Conservation (phyloP, 2,888 invertebrate species). For the Meta bourneti region DNA sequence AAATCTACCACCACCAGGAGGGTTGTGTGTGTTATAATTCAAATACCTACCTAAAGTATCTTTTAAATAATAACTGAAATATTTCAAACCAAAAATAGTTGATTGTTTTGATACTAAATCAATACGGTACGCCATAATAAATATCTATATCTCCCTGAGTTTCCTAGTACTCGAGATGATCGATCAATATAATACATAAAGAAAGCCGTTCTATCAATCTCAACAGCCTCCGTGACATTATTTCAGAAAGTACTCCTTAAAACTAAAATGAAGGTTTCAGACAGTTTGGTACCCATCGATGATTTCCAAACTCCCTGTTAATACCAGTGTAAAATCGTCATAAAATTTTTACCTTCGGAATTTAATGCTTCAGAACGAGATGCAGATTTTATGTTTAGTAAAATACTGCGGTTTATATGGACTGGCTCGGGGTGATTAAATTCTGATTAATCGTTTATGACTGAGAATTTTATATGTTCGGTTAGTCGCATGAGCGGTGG, state of each 20-base stretch:
- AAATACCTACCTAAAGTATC: too few relatives aligned
- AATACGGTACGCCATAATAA: neutral
- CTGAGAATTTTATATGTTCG: conserved; percentile 37
- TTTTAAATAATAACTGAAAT: too few relatives aligned
- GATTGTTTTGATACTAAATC: too few relatives aligned
- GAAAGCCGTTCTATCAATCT: neutral
- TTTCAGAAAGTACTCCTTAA: neutral
- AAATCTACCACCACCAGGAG: too few relatives aligned
- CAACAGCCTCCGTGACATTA: neutral
- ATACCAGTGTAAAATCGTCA: conserved; percentile 25
- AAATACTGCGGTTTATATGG: conserved; percentile 16
- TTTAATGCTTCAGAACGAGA: neutral
- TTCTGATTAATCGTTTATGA: conserved; percentile 55
- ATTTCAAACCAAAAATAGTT: too few relatives aligned
- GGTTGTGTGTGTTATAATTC: too few relatives aligned
- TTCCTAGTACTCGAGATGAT: neutral
- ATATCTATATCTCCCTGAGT: neutral
- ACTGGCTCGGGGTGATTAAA: conserved; percentile 39
- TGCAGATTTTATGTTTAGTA: conserved; percentile 31
- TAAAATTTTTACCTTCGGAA: conserved; percentile 20
- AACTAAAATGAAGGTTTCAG: neutral
- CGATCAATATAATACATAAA: neutral
- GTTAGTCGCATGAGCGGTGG: conserved; percentile 5
- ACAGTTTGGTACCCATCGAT: neutral
- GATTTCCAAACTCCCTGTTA: conserved; percentile 11